A percentile compares a stretch with the other conserved stretches of the same genome.
Conservation (phyloP, 2,888 invertebrate species). For the Drosophila anomalata region DNA sequence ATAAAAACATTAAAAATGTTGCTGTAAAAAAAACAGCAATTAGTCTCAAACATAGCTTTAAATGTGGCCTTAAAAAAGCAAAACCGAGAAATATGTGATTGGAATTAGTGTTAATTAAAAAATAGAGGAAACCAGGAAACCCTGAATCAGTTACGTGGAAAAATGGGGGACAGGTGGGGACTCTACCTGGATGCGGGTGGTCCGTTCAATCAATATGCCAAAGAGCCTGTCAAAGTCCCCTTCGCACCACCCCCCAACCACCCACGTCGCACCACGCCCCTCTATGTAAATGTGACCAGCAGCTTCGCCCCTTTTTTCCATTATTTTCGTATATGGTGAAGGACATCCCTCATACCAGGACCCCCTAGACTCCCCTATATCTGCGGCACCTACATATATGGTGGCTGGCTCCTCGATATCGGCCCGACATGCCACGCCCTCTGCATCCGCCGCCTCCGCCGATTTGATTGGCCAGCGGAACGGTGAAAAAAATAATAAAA, state of each 20-base stretch:
- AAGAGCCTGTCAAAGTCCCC: constrained; percentile 32
- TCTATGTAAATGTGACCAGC: constrained; percentile 38
- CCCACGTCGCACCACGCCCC: too few relatives aligned
- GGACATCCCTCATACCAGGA: background rate
- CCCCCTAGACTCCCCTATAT: constrained; percentile 2
- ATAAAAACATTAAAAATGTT: too few relatives aligned
- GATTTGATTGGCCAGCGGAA: constrained; percentile 62
- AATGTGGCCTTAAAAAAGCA: background rate
- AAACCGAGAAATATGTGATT: constrained; percentile 29
- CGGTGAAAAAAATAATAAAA: constrained; percentile 2
- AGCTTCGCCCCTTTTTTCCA: constrained; percentile 8
- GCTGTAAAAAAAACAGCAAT: too few relatives aligned
- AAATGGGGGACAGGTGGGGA: background rate
- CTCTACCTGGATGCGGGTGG: constrained; percentile 34
- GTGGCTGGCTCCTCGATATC: constrained; percentile 24
- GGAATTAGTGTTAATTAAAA: constrained; percentile 49
- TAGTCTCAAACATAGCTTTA: too few relatives aligned
- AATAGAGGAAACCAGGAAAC: constrained; percentile 1
- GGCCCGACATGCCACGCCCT: constrained; percentile 65
- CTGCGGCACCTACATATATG: constrained; percentile 33
- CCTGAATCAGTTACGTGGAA: background rate
- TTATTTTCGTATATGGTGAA: constrained; percentile 13
- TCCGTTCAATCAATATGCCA: constrained; percentile 38
- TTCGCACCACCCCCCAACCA: background rate
- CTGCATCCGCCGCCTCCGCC: constrained; percentile 45